These are phyloP conservation scores for Pterois miles DNA, from an alignment of 2,797 vertebrate species.

Conservation along the genomic window DNA sequence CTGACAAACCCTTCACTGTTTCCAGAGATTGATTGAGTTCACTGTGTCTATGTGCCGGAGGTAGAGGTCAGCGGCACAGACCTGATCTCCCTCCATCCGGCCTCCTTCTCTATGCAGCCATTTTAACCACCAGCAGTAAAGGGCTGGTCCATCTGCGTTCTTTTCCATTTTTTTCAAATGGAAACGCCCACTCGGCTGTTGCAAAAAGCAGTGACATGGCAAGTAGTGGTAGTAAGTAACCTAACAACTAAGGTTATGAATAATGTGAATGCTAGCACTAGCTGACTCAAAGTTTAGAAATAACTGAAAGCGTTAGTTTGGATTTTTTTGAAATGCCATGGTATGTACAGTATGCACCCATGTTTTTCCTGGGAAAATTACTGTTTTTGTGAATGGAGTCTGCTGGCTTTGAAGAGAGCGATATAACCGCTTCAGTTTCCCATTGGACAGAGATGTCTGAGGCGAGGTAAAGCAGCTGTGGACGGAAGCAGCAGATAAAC, in stretches of 20 bases:
- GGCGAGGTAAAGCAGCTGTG: too few relatives aligned
- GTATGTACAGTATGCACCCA: not conserved
- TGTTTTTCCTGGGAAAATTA: not conserved
- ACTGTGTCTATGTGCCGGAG: not conserved
- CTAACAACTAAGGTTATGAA: too few relatives aligned
- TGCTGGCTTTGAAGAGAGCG: not conserved
- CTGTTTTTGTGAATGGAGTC: not conserved
- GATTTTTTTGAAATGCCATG: not conserved
- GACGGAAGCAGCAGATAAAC: not conserved
- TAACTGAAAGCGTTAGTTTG: too few relatives aligned
- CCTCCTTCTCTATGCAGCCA: conserved; percentile 6
- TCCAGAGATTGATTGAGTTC: conserved; percentile 17
- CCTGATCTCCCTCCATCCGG: not conserved
- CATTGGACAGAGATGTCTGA: not conserved
- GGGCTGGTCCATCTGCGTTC: too few relatives aligned
- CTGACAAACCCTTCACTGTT: conserved; percentile 16
- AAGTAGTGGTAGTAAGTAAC: too few relatives aligned
- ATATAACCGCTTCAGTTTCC: not conserved
- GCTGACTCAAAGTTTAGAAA: too few relatives aligned
- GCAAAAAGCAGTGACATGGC: too few relatives aligned
- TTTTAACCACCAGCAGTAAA: not conserved
- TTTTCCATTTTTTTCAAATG: too few relatives aligned
- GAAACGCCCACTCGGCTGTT: too few relatives aligned
- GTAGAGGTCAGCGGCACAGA: conserved; percentile 26
- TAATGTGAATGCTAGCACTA: too few relatives aligned